Percentiles rank a stretch among this genome's conserved stretches.
These are phyloP conservation scores for Rhodophaea formosa DNA, from an alignment of 2,888 invertebrate genomes.

Conservation along the genomic window DNA sequence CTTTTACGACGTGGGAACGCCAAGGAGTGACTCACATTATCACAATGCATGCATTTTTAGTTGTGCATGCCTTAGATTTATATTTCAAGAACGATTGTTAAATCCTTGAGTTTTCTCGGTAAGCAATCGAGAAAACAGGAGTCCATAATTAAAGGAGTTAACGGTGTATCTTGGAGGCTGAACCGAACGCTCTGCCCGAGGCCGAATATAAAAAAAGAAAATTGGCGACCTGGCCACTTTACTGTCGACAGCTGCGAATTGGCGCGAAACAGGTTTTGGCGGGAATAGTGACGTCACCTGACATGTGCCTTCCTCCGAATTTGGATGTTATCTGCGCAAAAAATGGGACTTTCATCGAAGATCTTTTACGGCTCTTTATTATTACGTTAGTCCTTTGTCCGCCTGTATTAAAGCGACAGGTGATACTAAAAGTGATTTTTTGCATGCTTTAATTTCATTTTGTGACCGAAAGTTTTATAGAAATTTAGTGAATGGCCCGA, in stretches of 20 bases:
- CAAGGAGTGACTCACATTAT: constrained; percentile 30
- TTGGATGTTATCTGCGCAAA: constrained; percentile 50
- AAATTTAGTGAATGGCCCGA: not conserved
- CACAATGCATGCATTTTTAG: constrained; percentile 19
- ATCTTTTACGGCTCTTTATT: constrained; percentile 58
- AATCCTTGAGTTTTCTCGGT: constrained; percentile 13
- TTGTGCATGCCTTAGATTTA: constrained; percentile 3
- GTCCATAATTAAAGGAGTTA: constrained; percentile 54
- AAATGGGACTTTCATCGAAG: constrained; percentile 55
- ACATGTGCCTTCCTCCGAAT: constrained; percentile 64
- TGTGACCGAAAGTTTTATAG: not conserved
- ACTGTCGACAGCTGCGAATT: constrained; percentile 76
- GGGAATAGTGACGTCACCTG: constrained; percentile 70
- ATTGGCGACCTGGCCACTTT: constrained; percentile 60
- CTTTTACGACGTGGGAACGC: constrained; percentile 40
- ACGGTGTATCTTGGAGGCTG: constrained; percentile 69
- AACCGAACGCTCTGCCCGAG: constrained; percentile 52
- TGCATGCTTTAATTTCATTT: not conserved
- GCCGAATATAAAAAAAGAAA: constrained; percentile 51
- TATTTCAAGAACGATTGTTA: not conserved
- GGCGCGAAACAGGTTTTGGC: constrained; percentile 75
- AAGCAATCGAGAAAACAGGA: constrained; percentile 32
- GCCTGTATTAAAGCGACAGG: constrained; percentile 32
- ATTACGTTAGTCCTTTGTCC: constrained; percentile 32
- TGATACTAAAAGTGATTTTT: constrained; percentile 24